Evolutionary conservation across 2,797 vertebrate genomes (phyloP).

Genomic region (Phoebastria nigripes): DNA sequence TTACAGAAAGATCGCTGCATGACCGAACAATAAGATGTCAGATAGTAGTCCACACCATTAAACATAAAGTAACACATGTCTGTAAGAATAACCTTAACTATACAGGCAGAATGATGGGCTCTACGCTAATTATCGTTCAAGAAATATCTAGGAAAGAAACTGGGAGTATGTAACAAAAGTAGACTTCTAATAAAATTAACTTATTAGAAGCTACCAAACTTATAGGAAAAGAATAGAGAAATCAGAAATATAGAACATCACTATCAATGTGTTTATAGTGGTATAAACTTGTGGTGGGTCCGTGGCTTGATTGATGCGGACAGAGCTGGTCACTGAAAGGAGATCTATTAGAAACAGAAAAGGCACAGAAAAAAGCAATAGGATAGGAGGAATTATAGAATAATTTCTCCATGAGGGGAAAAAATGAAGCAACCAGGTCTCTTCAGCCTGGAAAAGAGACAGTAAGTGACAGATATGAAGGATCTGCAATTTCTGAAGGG

Average conservation of each 20-base stretch:
- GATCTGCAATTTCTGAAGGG: not conserved
- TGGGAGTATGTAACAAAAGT: not conserved
- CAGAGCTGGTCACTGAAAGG: not conserved
- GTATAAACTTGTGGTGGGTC: not conserved
- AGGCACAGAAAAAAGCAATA: not conserved
- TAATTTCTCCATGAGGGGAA: not conserved
- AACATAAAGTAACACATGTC: not conserved
- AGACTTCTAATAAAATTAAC: not conserved
- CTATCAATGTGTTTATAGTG: not conserved
- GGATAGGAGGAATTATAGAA: not conserved
- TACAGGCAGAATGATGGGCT: not conserved
- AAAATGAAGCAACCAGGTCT: not conserved
- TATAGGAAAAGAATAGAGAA: not conserved
- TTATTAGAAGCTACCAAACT: not conserved
- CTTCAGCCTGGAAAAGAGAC: not conserved
- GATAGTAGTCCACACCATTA: not conserved
- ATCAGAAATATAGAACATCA: not conserved
- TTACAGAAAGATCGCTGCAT: not conserved
- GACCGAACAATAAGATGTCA: not conserved
- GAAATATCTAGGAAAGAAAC: not conserved
- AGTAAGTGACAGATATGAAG: not conserved
- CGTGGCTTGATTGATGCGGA: not conserved
- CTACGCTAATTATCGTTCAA: not conserved
- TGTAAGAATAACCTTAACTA: not conserved
- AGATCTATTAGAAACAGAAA: not conserved